A percentile compares a stretch with the other conserved stretches of the same genome.
Evolutionary conservation across 2,888 invertebrate genomes (phyloP).

Genomic region (Thymelicus sylvestris): DNA sequence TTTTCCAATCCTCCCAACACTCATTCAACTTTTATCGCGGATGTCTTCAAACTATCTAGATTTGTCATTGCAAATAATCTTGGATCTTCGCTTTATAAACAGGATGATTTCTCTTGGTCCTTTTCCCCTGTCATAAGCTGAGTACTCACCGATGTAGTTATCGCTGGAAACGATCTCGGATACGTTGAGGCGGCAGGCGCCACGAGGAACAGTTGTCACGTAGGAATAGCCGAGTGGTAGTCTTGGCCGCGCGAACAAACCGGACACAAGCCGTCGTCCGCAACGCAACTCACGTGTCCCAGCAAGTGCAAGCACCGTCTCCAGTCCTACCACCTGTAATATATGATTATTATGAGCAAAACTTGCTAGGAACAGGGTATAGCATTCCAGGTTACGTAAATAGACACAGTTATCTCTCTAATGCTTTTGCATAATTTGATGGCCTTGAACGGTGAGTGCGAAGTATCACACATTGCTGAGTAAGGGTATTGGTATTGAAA

Average conservation of each 20-base stretch:
- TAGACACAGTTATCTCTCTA: neutral
- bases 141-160: conserved; percentile 91
- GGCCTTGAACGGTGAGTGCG: neutral
- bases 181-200: conserved; percentile 94
- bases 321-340: conserved; percentile 91
- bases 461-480: neutral
- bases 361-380: conserved; percentile 10
- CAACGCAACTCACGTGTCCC: conserved; percentile 72
- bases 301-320: conserved; percentile 91
- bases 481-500: neutral
- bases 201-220: conserved; percentile 92
- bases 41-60: conserved; percentile 25
- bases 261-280: conserved; percentile 89
- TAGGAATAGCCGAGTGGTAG: conserved; percentile 93
- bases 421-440: conserved; percentile 13
- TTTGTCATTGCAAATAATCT: conserved; percentile 35
- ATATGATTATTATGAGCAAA: conserved; percentile 26
- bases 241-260: conserved; percentile 92
- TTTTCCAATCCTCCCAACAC: conserved; percentile 10
- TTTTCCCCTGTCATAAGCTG: conserved; percentile 28
- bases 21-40: conserved; percentile 27
- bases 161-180: conserved; percentile 92
- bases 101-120: conserved; percentile 17
- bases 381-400: conserved; percentile 6
- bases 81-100: conserved; percentile 37